Conservation (phyloP, 2,113 vertebrate species). For the Lagopus leucura region DNA sequence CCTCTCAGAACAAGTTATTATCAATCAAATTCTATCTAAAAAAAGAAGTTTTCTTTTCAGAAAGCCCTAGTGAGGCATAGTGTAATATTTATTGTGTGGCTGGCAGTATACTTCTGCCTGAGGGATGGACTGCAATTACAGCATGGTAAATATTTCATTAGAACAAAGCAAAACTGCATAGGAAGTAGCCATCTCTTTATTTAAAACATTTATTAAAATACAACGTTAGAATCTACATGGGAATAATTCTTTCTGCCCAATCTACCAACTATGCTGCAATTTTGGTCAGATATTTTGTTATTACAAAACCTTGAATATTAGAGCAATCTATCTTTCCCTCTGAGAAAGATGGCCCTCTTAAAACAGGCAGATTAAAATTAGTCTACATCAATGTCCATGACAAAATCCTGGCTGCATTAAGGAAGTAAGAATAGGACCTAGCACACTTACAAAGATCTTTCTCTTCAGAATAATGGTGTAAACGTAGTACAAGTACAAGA, state of each 20-base stretch:
- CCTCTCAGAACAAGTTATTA: constrained; percentile 47
- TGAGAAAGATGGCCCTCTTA: constrained; percentile 21
- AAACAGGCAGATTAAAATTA: neutral
- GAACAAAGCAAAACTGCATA: constrained; percentile 61
- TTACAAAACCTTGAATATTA: constrained; percentile 28
- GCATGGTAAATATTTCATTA: constrained; percentile 73
- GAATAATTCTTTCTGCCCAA: constrained; percentile 47
- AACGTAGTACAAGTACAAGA: neutral
- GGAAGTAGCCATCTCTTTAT: constrained; percentile 66
- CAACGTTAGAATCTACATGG: constrained; percentile 52
- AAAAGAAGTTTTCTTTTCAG: constrained; percentile 24
- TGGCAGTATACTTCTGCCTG: constrained; percentile 56
- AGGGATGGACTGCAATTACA: constrained; percentile 72
- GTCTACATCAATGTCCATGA: neutral
- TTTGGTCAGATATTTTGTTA: neutral
- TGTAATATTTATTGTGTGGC: constrained; percentile 29
- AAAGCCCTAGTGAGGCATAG: constrained; percentile 9
- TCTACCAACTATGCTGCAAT: constrained; percentile 27
- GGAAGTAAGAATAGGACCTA: neutral
- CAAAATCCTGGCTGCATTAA: neutral
- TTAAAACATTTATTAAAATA: constrained; percentile 77
- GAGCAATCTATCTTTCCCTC: neutral
- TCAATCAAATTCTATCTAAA: neutral
- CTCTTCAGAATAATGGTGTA: neutral
- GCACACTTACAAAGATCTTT: neutral